Evolutionary conservation across 2,888 invertebrate genomes (phyloP).

Genomic region (Mesorhabditis spiculigera): DNA sequence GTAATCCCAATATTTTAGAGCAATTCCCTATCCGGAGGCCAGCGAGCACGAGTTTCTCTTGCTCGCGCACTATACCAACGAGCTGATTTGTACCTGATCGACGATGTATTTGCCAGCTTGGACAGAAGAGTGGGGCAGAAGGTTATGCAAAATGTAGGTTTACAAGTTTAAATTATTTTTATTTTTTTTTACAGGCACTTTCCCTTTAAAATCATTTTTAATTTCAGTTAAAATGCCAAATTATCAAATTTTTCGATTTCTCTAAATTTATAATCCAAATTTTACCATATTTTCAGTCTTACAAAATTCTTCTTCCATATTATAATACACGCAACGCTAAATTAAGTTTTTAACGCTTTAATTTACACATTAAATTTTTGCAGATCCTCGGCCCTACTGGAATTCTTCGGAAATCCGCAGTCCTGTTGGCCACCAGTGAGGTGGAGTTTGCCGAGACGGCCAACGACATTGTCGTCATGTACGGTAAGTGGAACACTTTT

Average conservation of each 20-base stretch:
- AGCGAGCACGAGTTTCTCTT: not conserved
- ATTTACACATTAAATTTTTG: not conserved
- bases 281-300: no score
- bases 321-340: no score
- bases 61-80: not conserved
- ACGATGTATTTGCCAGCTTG: not conserved
- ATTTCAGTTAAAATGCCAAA: no score
- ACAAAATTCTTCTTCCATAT: no score
- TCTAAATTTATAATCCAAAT: no score
- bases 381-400: conserved; percentile 2
- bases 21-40: not conserved
- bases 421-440: not conserved
- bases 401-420: not conserved
- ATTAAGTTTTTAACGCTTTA: no score
- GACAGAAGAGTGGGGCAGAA: not conserved
- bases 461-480: not conserved
- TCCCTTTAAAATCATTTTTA: no score
- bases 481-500: not conserved
- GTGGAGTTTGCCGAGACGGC: not conserved
- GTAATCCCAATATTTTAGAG: no score
- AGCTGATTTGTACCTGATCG: not conserved
- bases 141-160: conserved; percentile 1
- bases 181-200: no score
- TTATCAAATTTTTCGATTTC: no score
- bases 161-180: not conserved